Evolutionary conservation across 2,113 vertebrate species (phyloP).

Genomic region (Propithecus coquereli): DNA sequence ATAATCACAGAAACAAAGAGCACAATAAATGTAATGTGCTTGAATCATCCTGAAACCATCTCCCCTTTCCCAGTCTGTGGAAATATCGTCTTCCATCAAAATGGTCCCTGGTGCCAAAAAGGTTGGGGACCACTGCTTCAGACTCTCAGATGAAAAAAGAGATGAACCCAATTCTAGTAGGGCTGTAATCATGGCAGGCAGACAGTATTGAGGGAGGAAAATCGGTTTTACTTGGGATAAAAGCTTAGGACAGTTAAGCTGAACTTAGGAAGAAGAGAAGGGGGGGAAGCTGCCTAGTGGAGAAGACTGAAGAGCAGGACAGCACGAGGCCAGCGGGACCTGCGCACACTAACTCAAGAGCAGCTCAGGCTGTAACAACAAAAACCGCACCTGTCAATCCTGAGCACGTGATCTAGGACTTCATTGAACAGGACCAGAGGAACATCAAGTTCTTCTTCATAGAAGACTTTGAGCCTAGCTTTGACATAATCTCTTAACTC

Average conservation of each 20-base stretch:
- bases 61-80: too few relatives aligned
- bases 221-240: neutral
- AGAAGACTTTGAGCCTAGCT: slow-evolving; percentile 98
- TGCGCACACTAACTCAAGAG: accelerated
- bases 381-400: slow-evolving; percentile 91
- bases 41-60: too few relatives aligned
- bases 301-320: neutral
- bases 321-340: accelerated
- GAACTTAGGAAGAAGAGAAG: neutral
- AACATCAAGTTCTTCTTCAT: slow-evolving; percentile 97
- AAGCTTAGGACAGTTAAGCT: neutral
- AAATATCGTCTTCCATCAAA: too few relatives aligned
- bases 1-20: too few relatives aligned
- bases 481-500: slow-evolving; percentile 98
- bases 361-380: accelerated
- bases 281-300: accelerated
- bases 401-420: slow-evolving; percentile 96
- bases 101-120: too few relatives aligned
- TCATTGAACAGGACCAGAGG: slow-evolving; percentile 98
- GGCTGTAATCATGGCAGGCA: accelerated
- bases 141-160: neutral
- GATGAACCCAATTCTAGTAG: too few relatives aligned
- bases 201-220: neutral
- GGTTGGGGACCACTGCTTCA: too few relatives aligned
- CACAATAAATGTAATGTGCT: too few relatives aligned